Evolutionary conservation across 2,113 vertebrate genomes (phyloP), one percentile per base, ranked within the genome.

Genomic region (Toxostoma redivivum): DNA sequence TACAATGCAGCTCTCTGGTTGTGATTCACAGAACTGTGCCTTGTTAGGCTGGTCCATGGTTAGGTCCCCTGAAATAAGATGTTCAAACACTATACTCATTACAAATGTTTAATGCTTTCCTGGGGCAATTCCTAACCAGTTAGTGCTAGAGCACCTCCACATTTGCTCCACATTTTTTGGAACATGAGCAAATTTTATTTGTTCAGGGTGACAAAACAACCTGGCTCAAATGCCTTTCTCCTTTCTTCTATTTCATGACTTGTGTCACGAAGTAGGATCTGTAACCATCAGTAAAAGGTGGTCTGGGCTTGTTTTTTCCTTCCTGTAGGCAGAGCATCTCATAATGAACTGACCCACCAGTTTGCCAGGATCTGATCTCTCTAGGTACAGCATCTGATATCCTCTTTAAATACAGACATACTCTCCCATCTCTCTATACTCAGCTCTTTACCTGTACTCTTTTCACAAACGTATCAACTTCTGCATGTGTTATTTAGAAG

Each of bases 1-100:
- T 48, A 47, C 25, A 88, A 25, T 0, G 0, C 15, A 88, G 28
- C 0, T 0, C 57, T 81, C 23, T 35, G 47, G 15, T 0, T 50
- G 44, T 37, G 24, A 61, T 77, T 86, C 62, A 61, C 3, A 80
- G 35, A 64, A 20, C 35, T 47, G 6, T 72, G 19, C 30, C 10
- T 71, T 50, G 5, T 53, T 31, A 71, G 33, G 28, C 40, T 15
- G 25, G 25, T 33, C 35, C 20, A 47, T 16, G 21, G 44, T 66
- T 70, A 81, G 78, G 11, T 38, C 21, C 33, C 31, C 30, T 37
- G 61, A 78, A 93, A 89, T 10, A 72, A 47, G 6, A 3, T 50
- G 12, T 51, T 64, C 30, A 86, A 86, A 81, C 17, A n/a, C 10
- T 31, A 22, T 11, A 20, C 16, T 64, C 24, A 56, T 47, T 58